A percentile compares a stretch with the other conserved stretches of the same genome.
Conservation (phyloP, 2,113 vertebrate species). For the Fukomys damarensis region DNA sequence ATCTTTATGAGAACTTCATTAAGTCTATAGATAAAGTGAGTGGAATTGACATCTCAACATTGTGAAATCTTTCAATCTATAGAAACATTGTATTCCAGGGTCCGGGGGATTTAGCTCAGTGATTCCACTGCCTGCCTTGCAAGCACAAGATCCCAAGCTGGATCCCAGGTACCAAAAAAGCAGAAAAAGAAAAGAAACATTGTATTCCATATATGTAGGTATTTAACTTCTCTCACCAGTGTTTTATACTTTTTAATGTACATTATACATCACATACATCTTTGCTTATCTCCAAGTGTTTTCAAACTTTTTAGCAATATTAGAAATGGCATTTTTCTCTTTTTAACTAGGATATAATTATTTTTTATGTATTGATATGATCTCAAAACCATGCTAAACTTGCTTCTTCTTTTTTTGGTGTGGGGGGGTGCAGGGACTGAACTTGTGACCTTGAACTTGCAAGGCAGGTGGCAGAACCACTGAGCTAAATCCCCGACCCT, state of each 20-base stretch:
- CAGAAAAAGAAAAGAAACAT: too few species aligned
- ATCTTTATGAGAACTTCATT: not conserved
- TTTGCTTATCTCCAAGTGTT: not conserved
- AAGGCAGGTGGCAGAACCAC: too few species aligned
- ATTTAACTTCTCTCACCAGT: not conserved
- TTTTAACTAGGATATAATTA: not conserved
- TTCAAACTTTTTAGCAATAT: not conserved
- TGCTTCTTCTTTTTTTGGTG: too few species aligned
- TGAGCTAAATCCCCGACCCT: too few species aligned
- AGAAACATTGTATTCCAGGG: not conserved
- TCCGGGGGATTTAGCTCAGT: too few species aligned
- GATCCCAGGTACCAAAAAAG: too few species aligned
- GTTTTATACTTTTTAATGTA: not conserved
- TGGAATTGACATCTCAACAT: not conserved
- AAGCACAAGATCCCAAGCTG: too few species aligned
- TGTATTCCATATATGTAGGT: not conserved
- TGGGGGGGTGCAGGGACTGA: too few species aligned
- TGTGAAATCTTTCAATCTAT: not conserved
- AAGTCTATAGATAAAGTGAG: not conserved
- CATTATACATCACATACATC: not conserved
- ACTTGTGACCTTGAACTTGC: too few species aligned
- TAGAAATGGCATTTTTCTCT: not conserved
- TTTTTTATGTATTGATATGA: not conserved
- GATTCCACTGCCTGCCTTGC: too few species aligned
- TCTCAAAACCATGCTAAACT: not conserved